Conservation (phyloP, 2,888 invertebrate genomes). For the Rutpela maculata region DNA sequence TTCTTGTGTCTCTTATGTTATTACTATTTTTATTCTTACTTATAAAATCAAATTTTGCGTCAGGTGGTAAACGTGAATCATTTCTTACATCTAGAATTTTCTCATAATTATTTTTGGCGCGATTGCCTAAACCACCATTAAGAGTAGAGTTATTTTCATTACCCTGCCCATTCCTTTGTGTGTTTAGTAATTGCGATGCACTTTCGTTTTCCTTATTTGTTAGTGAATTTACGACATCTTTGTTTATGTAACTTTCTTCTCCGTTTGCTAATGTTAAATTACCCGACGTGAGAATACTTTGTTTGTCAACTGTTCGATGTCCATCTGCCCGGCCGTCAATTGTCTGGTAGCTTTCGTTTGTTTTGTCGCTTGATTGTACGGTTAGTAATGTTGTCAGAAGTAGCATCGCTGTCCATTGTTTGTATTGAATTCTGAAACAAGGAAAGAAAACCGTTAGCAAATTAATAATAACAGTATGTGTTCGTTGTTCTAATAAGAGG, state of each 20-base stretch:
- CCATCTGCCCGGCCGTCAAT: slow-evolving; percentile 17
- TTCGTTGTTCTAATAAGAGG: too few relatives aligned
- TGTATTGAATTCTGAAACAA: slow-evolving; percentile 31
- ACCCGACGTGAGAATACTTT: slow-evolving; percentile 45
- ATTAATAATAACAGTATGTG: too few relatives aligned
- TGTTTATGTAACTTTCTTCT: slow-evolving; percentile 43
- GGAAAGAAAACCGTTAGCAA: background rate
- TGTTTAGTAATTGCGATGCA: slow-evolving; percentile 13
- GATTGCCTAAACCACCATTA: background rate
- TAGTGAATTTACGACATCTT: slow-evolving; percentile 20
- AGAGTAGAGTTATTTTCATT: background rate
- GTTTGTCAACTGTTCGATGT: slow-evolving; percentile 33
- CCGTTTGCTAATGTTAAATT: slow-evolving; percentile 41
- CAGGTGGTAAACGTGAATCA: background rate
- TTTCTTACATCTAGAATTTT: background rate
- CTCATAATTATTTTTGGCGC: background rate
- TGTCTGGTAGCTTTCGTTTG: slow-evolving; percentile 38
- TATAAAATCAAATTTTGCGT: background rate
- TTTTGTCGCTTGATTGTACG: slow-evolving; percentile 30
- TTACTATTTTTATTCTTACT: background rate
- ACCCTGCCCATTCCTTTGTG: slow-evolving; percentile 12
- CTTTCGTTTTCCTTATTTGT: slow-evolving; percentile 53
- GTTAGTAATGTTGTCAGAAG: slow-evolving; percentile 29
- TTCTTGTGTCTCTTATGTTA: background rate
- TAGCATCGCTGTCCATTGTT: slow-evolving; percentile 41